phyloP scores from a whole-genome alignment of 2,797 vertebrate genomes.

The Micropoecilia bifurca region DNA sequence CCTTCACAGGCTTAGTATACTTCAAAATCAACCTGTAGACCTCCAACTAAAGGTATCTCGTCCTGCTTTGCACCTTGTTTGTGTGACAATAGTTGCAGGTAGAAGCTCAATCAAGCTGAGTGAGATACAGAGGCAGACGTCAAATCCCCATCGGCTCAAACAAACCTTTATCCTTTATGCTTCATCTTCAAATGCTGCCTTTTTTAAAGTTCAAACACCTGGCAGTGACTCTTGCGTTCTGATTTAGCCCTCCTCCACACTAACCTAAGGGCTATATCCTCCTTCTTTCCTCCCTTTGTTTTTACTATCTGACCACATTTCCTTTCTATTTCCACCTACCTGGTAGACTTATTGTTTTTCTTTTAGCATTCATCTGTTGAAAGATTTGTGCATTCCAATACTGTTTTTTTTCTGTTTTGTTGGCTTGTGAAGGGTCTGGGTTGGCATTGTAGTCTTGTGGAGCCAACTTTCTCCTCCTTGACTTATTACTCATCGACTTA shows the following conservation, averaged over 20 bases:
- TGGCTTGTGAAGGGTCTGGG: background rate
- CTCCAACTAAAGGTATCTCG: constrained; percentile 40
- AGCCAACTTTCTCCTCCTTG: too few relatives aligned
- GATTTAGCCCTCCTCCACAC: constrained; percentile 58
- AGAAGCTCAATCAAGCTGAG: constrained; percentile 54
- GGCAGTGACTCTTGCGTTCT: constrained; percentile 64
- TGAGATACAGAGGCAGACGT: constrained; percentile 39
- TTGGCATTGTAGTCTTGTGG: background rate
- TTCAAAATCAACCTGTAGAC: constrained; percentile 45
- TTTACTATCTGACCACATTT: constrained; percentile 6
- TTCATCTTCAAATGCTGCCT: constrained; percentile 64
- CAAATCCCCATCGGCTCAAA: constrained; percentile 57
- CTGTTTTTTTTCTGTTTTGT: background rate
- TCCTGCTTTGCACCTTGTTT: constrained; percentile 28
- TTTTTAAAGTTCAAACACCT: constrained; percentile 74
- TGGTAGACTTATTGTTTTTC: constrained; percentile 4
- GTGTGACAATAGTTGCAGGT: constrained; percentile 40
- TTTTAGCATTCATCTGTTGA: constrained; percentile 12
- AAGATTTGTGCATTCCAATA: background rate
- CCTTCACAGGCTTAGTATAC: constrained; percentile 17
- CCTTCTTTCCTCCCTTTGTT: constrained; percentile 14
- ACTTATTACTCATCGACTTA: too few relatives aligned
- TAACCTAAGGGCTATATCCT: constrained; percentile 28
- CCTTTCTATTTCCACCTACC: constrained; percentile 4
- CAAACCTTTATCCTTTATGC: constrained; percentile 68